A percentile compares a stretch with the other conserved stretches of the same genome.
These are phyloP conservation scores for Chlorospingus flavigularis DNA, from an alignment of 2,797 vertebrate species.

Conservation along the genomic window DNA sequence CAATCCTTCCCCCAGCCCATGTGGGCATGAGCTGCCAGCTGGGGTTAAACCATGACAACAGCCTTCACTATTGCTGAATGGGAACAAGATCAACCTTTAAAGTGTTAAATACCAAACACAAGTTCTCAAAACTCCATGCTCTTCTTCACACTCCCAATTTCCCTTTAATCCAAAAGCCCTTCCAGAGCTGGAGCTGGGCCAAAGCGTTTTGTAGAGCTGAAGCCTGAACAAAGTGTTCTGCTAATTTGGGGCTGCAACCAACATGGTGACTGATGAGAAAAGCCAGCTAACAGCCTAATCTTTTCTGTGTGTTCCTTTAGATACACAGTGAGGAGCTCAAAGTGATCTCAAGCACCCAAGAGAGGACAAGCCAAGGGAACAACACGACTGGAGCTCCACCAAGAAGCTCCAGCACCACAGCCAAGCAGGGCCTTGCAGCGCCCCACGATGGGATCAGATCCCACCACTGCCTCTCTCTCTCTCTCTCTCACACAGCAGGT, in stretches of 20 bases:
- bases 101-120: background rate
- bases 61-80: background rate
- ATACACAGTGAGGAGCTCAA: background rate
- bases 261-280: background rate
- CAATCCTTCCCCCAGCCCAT: background rate
- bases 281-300: background rate
- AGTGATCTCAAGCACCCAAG: background rate
- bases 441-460: background rate
- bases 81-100: background rate
- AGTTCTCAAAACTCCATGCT: background rate
- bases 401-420: background rate
- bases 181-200: background rate
- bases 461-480: background rate
- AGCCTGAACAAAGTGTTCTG: constrained; percentile 1
- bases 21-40: background rate
- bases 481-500: background rate
- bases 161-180: background rate
- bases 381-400: background rate
- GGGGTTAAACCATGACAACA: background rate
- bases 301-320: background rate
- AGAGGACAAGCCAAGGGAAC: background rate
- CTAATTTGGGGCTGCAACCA: background rate
- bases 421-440: background rate
- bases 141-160: background rate
- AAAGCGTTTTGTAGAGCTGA: constrained; percentile 16